Base-by-base conservation (phyloP, 2,113 vertebrate species). In the Carassius carassius region DNA sequence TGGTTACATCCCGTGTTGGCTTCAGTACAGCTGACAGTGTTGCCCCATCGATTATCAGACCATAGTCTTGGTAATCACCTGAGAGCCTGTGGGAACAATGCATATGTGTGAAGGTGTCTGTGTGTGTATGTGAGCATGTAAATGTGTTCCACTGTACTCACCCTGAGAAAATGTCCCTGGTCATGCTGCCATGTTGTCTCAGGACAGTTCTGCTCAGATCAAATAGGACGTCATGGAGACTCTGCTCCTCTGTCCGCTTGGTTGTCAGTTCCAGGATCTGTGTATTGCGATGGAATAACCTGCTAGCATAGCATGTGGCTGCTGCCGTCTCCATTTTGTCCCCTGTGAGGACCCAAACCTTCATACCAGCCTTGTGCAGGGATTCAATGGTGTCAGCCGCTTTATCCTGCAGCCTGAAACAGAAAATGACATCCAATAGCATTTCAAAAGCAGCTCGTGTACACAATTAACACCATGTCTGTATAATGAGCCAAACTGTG, bases 261-360 rank as follows among this genome's bases (percentile, higher is more conserved):
- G 98, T 99, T 81, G 98, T 99, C 17, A 99, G 93, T 93, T 99
- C 98, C 82, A 99, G 95, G 92, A 99, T 94, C 88, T 96, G 96
- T 0, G 98, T 99, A 90, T 91, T 94, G 85, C 96, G 95, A 80
- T 92, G 93, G 90, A 99, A 99, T 2, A 99, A 96, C 90, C 94
- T 98, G 95, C 97, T 98, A 88, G 98, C 98, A 0, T 99, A 99
- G 93, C 98, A 99, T 44, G 98, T 97, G 10, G 98, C 98, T 0
- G 96, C 94, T 0, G 98, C 98, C 0, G 98, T 99, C 92, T 99
- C 98, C 97, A 99, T 98, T 93, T 99, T 99, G 88, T 99, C 98
- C 5, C 98, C 98, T 0, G 98, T 99, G 79, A 99, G 94, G 72
- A 99, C 98, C 98, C 98, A 99, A 60, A 99, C 96, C 87, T 99